A percentile compares a stretch with the other conserved stretches of the same genome.
Conservation (phyloP, 2,797 vertebrate genomes). For the Lutjanus argentimaculatus region DNA sequence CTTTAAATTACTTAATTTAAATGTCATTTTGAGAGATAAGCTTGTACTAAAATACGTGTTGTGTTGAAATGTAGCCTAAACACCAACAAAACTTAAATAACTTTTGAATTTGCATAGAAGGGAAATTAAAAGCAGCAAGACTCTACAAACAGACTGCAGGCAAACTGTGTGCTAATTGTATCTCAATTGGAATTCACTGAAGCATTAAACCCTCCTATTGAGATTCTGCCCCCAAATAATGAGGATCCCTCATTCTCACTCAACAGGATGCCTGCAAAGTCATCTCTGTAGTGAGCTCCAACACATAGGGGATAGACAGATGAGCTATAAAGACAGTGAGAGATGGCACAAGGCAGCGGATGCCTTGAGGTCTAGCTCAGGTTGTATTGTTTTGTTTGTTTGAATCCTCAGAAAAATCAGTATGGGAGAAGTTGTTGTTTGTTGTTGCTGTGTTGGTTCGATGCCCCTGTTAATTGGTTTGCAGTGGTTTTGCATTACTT, state of each 20-base stretch:
- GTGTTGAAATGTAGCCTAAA: constrained; percentile 24
- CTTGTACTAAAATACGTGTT: constrained; percentile 5
- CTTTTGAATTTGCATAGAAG: constrained; percentile 67
- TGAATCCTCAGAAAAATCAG: constrained; percentile 3
- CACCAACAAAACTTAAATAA: constrained; percentile 72
- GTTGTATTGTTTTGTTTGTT: neutral
- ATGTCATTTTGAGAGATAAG: neutral
- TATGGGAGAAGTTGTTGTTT: neutral
- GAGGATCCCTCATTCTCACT: constrained; percentile 50
- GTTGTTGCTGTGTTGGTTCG: neutral
- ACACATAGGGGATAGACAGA: constrained; percentile 13
- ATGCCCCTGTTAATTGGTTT: neutral
- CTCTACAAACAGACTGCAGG: constrained; percentile 79
- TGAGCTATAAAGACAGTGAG: neutral
- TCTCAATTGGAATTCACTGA: constrained; percentile 78
- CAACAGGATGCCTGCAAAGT: constrained; percentile 51
- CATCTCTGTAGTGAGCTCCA: constrained; percentile 23
- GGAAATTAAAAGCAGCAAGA: constrained; percentile 76
- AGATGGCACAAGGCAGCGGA: constrained; percentile 6
- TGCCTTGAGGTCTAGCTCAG: constrained; percentile 14
- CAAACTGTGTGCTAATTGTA: constrained; percentile 78
- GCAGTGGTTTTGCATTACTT: neutral
- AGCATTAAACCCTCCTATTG: constrained; percentile 75
- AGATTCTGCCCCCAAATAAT: constrained; percentile 69
- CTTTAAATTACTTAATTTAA: neutral